Base-by-base conservation (phyloP, 1,140 invertebrate genomes). In the Drosophila trapezifrons region DNA sequence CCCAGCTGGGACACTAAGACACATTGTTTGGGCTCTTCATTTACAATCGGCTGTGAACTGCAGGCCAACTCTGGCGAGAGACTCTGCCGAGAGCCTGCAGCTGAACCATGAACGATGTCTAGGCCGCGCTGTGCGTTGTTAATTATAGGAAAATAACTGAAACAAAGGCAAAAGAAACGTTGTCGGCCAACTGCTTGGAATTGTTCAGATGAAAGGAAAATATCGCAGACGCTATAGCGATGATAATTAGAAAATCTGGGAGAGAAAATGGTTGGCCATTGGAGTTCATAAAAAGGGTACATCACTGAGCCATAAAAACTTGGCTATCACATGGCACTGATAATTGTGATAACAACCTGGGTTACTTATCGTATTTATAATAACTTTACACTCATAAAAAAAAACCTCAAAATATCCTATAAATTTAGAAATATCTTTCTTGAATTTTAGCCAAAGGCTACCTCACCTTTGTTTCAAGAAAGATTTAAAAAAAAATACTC, bases 1-100 rank as follows among this genome's bases (percentile, higher is more conserved):
- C 38, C 35, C 45, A 63, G 40, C 55, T 40, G 49, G 38, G 65
- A 67, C 49, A 54, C 62, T 38, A 12, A 51, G 49, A 59, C 51
- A 75, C 74, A 85, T 77, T 84, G 82, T 78, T 86, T 86, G 74
- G 80, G 62, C 60, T 87, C 72, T 76, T 86, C 82, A 81, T 79
- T 82, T 82, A 87, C 76, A 76, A 83, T 76, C 55, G 66, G 66
- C 77, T 70, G 81, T 70, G 75, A 84, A 80, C 67, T 85, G 67
- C 67, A 76, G 72, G 49, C 55, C 72, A 74, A n/a, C 18, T 32
- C 27, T 35, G 58, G 20, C 12, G 27, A 12, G 42, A 13, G 22
- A 22, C 20, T 13, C 18, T 13, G 29, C 51, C 69, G 56, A 45
- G 25, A 46, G 64, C 55, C 75, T 77, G 63, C 58, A 57, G 56